Conservation (phyloP, 2,797 vertebrate species). For the Siniperca obscura region DNA sequence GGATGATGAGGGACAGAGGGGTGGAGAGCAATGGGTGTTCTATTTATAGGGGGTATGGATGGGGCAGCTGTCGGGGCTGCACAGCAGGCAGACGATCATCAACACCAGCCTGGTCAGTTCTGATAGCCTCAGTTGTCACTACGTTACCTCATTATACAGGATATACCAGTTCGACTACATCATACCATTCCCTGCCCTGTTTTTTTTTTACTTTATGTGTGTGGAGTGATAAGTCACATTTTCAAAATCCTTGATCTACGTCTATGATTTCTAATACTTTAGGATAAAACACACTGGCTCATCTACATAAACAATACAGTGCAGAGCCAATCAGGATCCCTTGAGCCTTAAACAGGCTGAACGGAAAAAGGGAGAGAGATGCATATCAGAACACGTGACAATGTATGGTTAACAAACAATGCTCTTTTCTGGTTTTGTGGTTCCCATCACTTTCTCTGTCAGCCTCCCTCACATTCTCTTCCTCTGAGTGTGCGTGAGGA, state of each 20-base stretch:
- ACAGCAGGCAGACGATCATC: conserved; percentile 33
- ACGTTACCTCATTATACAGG: conserved; percentile 19
- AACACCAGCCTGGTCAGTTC: conserved; percentile 40
- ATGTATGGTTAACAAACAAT: conserved; percentile 41
- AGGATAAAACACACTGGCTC: conserved; percentile 8
- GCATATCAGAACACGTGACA: conserved; percentile 35
- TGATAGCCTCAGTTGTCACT: conserved; percentile 31
- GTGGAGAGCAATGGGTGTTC: conserved; percentile 46
- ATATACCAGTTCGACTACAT: conserved; percentile 22
- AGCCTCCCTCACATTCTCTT: conserved; percentile 29
- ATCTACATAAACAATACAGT: conserved; percentile 15
- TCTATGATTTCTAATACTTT: not conserved
- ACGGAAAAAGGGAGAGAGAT: conserved; percentile 11
- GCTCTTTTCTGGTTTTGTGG: conserved; percentile 52
- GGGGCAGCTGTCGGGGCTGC: conserved; percentile 49
- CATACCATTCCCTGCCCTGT: not conserved
- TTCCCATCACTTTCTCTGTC: conserved; percentile 24
- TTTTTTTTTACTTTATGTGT: conserved; percentile 6
- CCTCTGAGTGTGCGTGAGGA: conserved; percentile 26
- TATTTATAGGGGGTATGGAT: conserved; percentile 71
- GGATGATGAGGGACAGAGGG: conserved; percentile 43
- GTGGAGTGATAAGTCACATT: not conserved
- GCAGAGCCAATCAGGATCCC: not conserved
- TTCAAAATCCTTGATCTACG: conserved; percentile 4
- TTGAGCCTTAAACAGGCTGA: conserved; percentile 17